Evolutionary conservation across 2,797 vertebrate genomes (phyloP), one percentile per base, ranked within the genome.

Genomic region (Scarus forsteni): DNA sequence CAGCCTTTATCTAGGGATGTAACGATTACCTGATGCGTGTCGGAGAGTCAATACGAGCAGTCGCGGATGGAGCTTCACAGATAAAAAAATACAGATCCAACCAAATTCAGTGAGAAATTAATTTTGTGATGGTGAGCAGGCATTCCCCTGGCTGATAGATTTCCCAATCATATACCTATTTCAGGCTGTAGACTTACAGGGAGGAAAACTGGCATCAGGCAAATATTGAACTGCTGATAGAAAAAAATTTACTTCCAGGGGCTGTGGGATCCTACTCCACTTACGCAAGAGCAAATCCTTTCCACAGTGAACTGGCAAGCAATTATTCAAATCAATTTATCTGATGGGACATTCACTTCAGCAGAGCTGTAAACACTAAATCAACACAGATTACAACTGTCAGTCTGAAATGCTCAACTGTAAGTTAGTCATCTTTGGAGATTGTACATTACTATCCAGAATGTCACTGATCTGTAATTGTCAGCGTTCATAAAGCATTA

Each of bases 91-190:
- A 36, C 15, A 12, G 10, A 59, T 19, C 27, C 34, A 42, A 36
- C 38, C 27, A 45, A 18, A 66, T 51, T 74, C 42, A 64, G 72
- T 12, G 60, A 66, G 27, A 51, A 34, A 34, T 34, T 35, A 34
- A 51, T 51, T 10, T 8, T 53, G 46, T 34, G 52, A 42, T 38
- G 18, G 42, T 38, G 4, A 36, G 38, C 12, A 0, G 27, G 39
- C 51, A 34, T 38, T 10, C 53, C 38, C n/a, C 38, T 65, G 18
- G 61, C 52, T 53, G 57, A 48, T 40, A 64, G 62, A 46, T 43
- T 74, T 59, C 58, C 53, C 43, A 52, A 49, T 80, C 67, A 51
- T 36, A 73, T n/a, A 73, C 55, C 53, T 45, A 68, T 50, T 77
- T 72, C 38, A 55, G 51, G 54, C 38, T 38, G 16, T 57, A n/a